Base-by-base conservation (phyloP, 2,888 invertebrate genomes). In the Dryobotodes eremita region DNA sequence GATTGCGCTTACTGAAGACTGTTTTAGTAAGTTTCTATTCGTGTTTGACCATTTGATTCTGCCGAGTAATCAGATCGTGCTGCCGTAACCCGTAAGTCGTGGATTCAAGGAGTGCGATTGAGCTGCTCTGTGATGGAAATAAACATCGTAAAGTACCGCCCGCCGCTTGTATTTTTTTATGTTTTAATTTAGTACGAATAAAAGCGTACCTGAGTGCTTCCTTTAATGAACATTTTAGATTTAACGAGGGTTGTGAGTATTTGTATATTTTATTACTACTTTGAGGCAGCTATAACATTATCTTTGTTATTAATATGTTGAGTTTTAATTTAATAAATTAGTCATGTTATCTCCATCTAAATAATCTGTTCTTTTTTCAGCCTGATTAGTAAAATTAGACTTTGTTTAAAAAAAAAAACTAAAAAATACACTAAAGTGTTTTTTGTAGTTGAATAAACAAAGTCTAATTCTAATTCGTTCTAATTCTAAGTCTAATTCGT, bases 1-100 rank as follows among this genome's bases (percentile, higher is more conserved):
- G 93, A 95, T 94, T 93, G 92, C 91, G 91, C 90, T 91, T 90
- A 86, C 86, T 91, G 91, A 89, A 91, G 90, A 90, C 90, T 89
- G 90, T 91, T 92, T 90, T 88, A 89, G 85, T 84, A 88, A 91
- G 90, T 89, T 91, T 90, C 88, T 90, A 88, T 91, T 91, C 86
- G 83, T 88, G 83, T 88, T 85, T 83, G 84, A 88, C 89, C 86
- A 84, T 90, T 91, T 90, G 91, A 89, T 92, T 90, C 84, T 71
- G 75, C 77, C 74, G 80, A 90, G 86, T 89, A 85, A 83, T 86
- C 83, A 87, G 86, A 86, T 88, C 82, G 80, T 83, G 79, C 69
- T 64, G 71, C 57, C 46, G 62, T 75, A 79, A 80, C 59, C 80
- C 23, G 62, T 75, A 72, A 82, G 65, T 79, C 36, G 64, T 53